phyloP scores from a whole-genome alignment of 2,797 vertebrate species.

The Oryzias dopingdopingensis region DNA sequence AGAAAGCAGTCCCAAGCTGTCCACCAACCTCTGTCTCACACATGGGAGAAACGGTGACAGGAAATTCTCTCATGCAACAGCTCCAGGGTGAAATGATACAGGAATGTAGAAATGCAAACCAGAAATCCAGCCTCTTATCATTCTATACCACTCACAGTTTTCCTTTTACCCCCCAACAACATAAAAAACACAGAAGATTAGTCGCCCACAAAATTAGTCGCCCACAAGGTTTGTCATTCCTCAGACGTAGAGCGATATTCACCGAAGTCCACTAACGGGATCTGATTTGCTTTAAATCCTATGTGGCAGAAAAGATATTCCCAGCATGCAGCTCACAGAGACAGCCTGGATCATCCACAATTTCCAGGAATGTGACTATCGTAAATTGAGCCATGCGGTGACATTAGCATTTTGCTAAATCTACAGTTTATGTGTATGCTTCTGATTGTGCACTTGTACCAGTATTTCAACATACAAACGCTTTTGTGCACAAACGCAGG shows the following conservation, averaged over 20 bases:
- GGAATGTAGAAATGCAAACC: constrained; percentile 79
- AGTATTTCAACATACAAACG: constrained; percentile 19
- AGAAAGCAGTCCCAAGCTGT: constrained; percentile 64
- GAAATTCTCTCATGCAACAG: constrained; percentile 79
- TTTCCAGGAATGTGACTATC: constrained; percentile 50
- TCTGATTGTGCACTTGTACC: constrained; percentile 38
- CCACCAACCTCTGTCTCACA: constrained; percentile 79
- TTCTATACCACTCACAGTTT: constrained; percentile 57
- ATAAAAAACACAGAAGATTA: constrained; percentile 26
- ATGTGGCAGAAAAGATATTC: constrained; percentile 30
- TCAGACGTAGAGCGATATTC: constrained; percentile 43
- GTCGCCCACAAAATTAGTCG: constrained; percentile 56
- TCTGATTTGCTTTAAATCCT: constrained; percentile 57
- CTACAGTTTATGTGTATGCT: constrained; percentile 47
- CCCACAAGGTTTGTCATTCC: constrained; percentile 54
- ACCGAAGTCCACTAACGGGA: constrained; percentile 53
- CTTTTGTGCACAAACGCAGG: constrained; percentile 27
- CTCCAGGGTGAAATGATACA: constrained; percentile 81
- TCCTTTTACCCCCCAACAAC: constrained; percentile 53
- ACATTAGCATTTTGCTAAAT: constrained; percentile 58
- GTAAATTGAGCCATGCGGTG: constrained; percentile 58
- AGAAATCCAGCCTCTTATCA: constrained; percentile 77
- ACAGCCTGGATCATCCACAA: constrained; percentile 49
- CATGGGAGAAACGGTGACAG: constrained; percentile 81
- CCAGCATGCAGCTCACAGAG: constrained; percentile 25